A percentile compares a stretch with the other conserved stretches of the same genome.
phyloP scores from a whole-genome alignment of 92 coral and sea anemone genomes.

The Virgularia gustaviana region DNA sequence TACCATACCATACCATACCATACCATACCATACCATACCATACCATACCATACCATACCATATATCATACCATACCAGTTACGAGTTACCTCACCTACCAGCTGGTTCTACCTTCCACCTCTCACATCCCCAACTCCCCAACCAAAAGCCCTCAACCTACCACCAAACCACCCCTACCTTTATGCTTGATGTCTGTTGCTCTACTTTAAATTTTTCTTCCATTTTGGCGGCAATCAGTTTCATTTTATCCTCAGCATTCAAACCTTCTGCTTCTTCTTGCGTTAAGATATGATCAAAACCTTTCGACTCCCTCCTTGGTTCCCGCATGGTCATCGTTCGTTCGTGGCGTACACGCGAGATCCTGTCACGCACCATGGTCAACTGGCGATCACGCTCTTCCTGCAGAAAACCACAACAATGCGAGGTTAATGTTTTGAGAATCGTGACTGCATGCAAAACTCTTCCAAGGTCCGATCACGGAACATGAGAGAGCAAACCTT shows the following conservation, averaged over 20 bases:
- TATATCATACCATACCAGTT: background rate
- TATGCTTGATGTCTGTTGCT: conserved; percentile 56
- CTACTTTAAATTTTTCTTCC: conserved; percentile 92
- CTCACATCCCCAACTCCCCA: background rate
- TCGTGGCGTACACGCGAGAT: conserved; percentile 94
- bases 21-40: too few relatives aligned
- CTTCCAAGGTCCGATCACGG: too few relatives aligned
- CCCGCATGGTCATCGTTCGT: conserved; percentile 93
- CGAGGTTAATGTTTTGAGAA: too few relatives aligned
- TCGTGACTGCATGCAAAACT: too few relatives aligned
- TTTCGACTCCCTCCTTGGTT: conserved; percentile 63
- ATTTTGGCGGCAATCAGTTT: conserved; percentile 93
- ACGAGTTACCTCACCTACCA: too few relatives aligned
- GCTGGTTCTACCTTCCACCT: background rate
- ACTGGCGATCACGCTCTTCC: conserved; percentile 97
- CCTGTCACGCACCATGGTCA: conserved; percentile 89
- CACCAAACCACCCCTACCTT: conserved; percentile 26
- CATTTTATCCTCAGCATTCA: conserved; percentile 85
- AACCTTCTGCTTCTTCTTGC: conserved; percentile 79
- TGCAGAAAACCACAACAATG: too few relatives aligned
- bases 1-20: too few relatives aligned
- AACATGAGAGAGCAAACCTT: conserved; percentile 79
- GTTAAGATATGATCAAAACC: conserved; percentile 84
- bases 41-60: too few relatives aligned
- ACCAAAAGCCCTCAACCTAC: background rate